Conservation (phyloP, 2,113 vertebrate species). For the Alouatta palliata region DNA sequence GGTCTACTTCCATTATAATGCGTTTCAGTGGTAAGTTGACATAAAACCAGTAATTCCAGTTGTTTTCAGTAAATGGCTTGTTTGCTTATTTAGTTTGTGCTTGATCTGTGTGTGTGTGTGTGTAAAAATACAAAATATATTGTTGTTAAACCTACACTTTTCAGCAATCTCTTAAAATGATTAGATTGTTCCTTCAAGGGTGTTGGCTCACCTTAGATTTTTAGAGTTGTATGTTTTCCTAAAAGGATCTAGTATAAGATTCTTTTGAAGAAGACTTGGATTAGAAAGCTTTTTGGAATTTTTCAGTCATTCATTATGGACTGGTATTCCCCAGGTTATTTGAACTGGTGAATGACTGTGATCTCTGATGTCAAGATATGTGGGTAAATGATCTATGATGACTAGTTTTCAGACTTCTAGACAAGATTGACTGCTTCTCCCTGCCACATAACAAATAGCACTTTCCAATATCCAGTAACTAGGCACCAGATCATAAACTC, state of each 20-base stretch:
- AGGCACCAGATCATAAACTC: conserved; percentile 19
- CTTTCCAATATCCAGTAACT: conserved; percentile 10
- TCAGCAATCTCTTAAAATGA: conserved; percentile 22
- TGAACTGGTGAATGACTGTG: conserved; percentile 15
- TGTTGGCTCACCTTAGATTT: background rate
- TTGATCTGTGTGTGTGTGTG: background rate
- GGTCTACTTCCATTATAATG: conserved; percentile 99
- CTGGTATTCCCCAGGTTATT: background rate
- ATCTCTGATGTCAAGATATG: background rate
- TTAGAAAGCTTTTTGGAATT: conserved; percentile 29
- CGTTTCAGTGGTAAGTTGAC: conserved; percentile 98
- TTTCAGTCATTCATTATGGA: background rate
- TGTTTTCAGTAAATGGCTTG: conserved; percentile 6
- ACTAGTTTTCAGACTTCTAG: conserved; percentile 15
- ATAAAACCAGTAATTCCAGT: conserved; percentile 13
- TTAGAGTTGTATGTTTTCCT: background rate
- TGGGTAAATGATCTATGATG: conserved; percentile 12
- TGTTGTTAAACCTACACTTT: conserved; percentile 26
- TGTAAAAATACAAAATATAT: conserved; percentile 35
- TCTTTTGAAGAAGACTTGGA: conserved; percentile 33
- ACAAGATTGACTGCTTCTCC: background rate
- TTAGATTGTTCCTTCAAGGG: conserved; percentile 6
- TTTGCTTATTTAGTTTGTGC: conserved; percentile 18
- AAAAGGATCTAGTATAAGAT: conserved; percentile 22
- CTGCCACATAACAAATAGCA: background rate